Evolutionary conservation across 2,797 vertebrate genomes (phyloP).

Genomic region (Alectoris magna): DNA sequence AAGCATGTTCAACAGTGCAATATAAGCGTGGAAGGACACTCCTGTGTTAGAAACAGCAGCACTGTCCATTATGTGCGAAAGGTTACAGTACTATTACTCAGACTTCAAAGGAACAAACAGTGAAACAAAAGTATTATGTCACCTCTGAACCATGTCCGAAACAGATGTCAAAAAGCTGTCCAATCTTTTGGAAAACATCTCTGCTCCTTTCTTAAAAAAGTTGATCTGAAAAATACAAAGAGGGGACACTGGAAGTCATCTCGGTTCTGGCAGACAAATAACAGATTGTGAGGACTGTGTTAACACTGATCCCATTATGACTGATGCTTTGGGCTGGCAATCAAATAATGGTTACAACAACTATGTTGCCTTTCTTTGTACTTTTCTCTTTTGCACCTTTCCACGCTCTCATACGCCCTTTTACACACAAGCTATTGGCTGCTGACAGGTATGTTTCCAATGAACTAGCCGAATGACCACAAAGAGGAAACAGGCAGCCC

Average conservation of each 20-base stretch:
- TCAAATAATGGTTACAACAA: background rate
- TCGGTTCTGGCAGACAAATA: background rate
- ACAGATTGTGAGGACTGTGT: background rate
- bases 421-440: background rate
- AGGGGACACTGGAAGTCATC: background rate
- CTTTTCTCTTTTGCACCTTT: background rate
- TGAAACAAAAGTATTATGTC: conserved; percentile 19
- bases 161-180: conserved; percentile 90
- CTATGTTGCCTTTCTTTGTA: background rate
- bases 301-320: background rate
- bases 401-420: background rate
- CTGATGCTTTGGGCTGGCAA: background rate
- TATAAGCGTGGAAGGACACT: background rate
- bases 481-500: background rate
- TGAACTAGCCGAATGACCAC: background rate
- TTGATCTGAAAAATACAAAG: conserved; percentile 83
- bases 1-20: background rate
- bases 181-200: conserved; percentile 94
- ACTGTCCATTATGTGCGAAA: accelerated
- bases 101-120: background rate
- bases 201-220: conserved; percentile 95
- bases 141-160: conserved; percentile 91
- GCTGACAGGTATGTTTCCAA: background rate
- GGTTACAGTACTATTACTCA: accelerated
- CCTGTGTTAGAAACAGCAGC: background rate